phyloP scores from a whole-genome alignment of 1,140 invertebrate species.

The Ylistrum balloti region DNA sequence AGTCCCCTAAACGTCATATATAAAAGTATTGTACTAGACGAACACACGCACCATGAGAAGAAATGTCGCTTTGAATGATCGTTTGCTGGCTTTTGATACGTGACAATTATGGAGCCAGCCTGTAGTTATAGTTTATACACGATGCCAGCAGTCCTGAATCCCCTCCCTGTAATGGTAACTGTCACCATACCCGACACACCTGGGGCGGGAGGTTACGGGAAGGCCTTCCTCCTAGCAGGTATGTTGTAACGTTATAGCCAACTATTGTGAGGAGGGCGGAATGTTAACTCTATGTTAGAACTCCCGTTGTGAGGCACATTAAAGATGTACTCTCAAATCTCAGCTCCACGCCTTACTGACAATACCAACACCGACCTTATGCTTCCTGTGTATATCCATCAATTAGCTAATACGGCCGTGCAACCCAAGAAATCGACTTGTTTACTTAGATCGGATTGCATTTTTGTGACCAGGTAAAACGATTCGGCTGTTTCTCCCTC shows the following conservation, averaged over 20 bases:
- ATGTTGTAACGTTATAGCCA: not conserved
- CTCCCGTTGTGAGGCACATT: conserved; percentile 26
- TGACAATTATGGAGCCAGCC: not conserved
- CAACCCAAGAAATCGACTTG: not conserved
- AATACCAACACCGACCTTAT: conserved; percentile 37
- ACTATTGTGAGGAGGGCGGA: not conserved
- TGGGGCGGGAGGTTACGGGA: not conserved
- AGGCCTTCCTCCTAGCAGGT: not conserved
- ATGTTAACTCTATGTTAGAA: not conserved
- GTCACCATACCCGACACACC: not conserved
- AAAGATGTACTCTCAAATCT: conserved; percentile 26
- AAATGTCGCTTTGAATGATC: too few relatives aligned
- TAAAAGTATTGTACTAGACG: too few relatives aligned
- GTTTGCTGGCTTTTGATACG: not conserved
- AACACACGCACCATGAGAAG: too few relatives aligned
- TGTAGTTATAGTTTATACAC: not conserved
- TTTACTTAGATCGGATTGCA: conserved; percentile 13
- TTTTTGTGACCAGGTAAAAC: not conserved
- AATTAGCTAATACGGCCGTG: not conserved
- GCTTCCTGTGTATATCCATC: conserved; percentile 33
- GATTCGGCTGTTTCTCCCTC: not conserved
- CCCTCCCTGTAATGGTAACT: not conserved
- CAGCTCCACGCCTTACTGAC: not conserved
- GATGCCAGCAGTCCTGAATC: not conserved
- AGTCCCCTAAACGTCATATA: too few relatives aligned